A percentile compares a stretch with the other conserved stretches of the same genome.
Conservation (phyloP, 2,797 vertebrate species). For the Rhabdophis nuchalis region DNA sequence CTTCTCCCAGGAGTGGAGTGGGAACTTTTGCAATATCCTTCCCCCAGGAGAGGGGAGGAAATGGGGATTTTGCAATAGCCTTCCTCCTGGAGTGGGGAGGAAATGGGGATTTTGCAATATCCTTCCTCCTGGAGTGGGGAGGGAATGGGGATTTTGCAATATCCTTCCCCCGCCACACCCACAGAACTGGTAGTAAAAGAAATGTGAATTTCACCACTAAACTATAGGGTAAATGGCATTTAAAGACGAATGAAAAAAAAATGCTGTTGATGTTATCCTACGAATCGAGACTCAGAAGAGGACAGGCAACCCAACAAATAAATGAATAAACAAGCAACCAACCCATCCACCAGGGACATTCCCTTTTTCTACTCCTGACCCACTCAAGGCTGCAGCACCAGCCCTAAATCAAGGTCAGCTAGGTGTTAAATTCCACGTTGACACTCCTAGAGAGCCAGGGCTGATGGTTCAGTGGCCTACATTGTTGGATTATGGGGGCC, state of each 20-base stretch:
- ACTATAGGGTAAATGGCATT: neutral
- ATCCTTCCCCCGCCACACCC: no score
- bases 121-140: no score
- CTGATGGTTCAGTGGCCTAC: neutral
- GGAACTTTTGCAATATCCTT: no score
- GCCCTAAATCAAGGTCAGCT: neutral
- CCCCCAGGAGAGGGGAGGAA: no score
- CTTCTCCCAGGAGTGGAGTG: no score
- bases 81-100: no score
- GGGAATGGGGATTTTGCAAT: no score
- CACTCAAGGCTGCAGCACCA: neutral
- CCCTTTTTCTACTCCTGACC: neutral
- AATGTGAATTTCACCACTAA: no score
- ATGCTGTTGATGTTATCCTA: neutral
- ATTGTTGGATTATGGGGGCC: neutral
- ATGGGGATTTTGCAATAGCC: no score
- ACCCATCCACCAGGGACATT: neutral
- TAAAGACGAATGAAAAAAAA: neutral
- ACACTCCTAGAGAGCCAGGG: neutral
- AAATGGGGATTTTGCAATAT: no score
- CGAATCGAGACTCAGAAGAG: neutral
- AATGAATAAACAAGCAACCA: neutral
- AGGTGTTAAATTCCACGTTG: neutral
- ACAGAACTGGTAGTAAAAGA: no score
- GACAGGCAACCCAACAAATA: conserved; percentile 24